These are phyloP conservation scores for Sinosuthora webbiana DNA, from an alignment of 2,113 vertebrate species.

Conservation along the genomic window DNA sequence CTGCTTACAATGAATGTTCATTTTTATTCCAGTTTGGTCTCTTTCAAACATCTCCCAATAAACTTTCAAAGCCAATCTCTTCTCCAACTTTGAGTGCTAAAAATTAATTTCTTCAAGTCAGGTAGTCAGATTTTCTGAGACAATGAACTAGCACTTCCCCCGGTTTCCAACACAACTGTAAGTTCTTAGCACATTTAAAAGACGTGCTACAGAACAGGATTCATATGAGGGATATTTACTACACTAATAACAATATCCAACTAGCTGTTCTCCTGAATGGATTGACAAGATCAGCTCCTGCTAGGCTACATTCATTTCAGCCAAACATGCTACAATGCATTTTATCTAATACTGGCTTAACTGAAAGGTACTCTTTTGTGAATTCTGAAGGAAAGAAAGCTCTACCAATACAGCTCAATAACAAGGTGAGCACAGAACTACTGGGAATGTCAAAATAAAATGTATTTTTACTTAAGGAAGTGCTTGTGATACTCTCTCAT, in stretches of 20 bases:
- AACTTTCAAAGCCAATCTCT: background rate
- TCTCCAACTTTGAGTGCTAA: background rate
- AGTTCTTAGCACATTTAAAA: background rate
- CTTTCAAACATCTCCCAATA: background rate
- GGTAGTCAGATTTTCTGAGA: background rate
- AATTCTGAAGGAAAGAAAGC: background rate
- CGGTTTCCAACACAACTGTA: background rate
- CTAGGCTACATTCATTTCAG: background rate
- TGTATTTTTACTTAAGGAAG: background rate
- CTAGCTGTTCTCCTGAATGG: background rate
- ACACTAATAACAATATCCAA: background rate
- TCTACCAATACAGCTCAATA: background rate
- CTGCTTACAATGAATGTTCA: background rate
- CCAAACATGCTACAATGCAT: background rate
- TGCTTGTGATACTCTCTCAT: background rate
- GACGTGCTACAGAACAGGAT: background rate
- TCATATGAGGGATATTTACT: background rate
- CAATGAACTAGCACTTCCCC: background rate
- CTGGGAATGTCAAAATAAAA: background rate
- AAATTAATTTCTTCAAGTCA: background rate
- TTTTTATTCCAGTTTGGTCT: background rate
- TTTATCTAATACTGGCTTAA: background rate
- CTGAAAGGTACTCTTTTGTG: background rate
- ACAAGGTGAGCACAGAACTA: background rate
- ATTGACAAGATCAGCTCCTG: background rate